phyloP scores from a whole-genome alignment of 2,797 vertebrate species.

The Anomalospiza imberbis region DNA sequence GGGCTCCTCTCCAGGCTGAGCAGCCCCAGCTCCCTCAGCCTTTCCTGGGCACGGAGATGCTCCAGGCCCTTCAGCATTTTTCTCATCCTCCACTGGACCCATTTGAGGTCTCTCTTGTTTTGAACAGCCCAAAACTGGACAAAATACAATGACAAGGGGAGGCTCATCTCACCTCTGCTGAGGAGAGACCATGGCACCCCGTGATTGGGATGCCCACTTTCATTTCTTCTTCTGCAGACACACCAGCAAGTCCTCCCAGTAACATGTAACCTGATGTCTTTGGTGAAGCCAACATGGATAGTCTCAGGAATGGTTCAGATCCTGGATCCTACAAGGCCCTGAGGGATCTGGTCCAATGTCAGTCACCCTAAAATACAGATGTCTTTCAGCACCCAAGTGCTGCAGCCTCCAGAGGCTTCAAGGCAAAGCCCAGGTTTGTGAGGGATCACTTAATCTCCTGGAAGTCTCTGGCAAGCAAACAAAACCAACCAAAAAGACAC shows the following conservation, averaged over 20 bases:
- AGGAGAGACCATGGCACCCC: neutral
- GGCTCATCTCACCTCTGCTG: neutral
- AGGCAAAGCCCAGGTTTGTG: neutral
- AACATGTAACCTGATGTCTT: neutral
- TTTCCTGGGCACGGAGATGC: rapidly evolving
- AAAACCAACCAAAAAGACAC: neutral
- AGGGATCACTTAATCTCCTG: neutral
- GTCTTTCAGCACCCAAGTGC: rapidly evolving
- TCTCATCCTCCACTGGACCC: neutral
- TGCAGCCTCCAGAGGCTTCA: neutral
- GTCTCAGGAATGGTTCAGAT: neutral
- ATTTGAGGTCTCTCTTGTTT: neutral
- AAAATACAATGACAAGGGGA: neutral
- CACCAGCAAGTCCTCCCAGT: neutral
- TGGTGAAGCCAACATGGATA: neutral
- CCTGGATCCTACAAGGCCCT: neutral
- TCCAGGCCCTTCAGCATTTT: neutral
- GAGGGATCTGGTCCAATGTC: neutral
- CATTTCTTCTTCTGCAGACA: neutral
- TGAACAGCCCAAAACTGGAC: neutral
- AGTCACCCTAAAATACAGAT: neutral
- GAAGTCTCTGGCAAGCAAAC: neutral
- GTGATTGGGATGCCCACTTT: neutral
- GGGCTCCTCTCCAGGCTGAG: neutral
- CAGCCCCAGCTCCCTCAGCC: neutral